Conservation (phyloP, 1,140 invertebrate species). For the Holcopasites calliopsidis region DNA sequence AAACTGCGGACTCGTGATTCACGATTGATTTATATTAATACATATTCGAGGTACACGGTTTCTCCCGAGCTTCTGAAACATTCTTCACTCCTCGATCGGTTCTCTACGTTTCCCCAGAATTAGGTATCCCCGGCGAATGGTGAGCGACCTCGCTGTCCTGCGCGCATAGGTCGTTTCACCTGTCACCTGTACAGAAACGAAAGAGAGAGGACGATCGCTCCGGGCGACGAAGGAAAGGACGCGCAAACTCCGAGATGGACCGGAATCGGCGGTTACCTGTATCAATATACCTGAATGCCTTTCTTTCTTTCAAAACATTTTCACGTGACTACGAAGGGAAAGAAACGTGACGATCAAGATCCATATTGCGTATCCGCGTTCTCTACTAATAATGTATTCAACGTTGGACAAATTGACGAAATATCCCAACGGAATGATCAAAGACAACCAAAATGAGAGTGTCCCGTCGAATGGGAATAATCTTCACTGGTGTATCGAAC, state of each 20-base stretch:
- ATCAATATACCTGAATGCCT: too few relatives aligned
- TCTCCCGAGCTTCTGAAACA: conserved; percentile 35
- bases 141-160: conserved; percentile 59
- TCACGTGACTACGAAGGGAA: neutral
- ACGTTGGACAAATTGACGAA: too few relatives aligned
- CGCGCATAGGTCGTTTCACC: conserved; percentile 66
- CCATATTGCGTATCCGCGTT: neutral
- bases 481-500: conserved; percentile 3
- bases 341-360: neutral
- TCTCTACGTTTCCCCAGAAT: conserved; percentile 61
- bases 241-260: conserved; percentile 34
- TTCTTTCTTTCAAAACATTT: neutral
- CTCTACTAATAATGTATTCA: neutral
- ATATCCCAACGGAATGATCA: neutral
- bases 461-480: neutral
- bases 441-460: neutral
- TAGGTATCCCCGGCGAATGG: conserved; percentile 59
- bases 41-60: conserved; percentile 5
- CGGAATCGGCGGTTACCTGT: conserved; percentile 39
- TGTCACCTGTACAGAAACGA: conserved; percentile 63
- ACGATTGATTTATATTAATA: conserved; percentile 27
- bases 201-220: conserved; percentile 62
- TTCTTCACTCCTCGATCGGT: conserved; percentile 51
- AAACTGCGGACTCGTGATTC: neutral
- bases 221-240: conserved; percentile 58